Base-by-base conservation (phyloP, 2,113 vertebrate genomes). In the Psittacula cyanocephala region DNA sequence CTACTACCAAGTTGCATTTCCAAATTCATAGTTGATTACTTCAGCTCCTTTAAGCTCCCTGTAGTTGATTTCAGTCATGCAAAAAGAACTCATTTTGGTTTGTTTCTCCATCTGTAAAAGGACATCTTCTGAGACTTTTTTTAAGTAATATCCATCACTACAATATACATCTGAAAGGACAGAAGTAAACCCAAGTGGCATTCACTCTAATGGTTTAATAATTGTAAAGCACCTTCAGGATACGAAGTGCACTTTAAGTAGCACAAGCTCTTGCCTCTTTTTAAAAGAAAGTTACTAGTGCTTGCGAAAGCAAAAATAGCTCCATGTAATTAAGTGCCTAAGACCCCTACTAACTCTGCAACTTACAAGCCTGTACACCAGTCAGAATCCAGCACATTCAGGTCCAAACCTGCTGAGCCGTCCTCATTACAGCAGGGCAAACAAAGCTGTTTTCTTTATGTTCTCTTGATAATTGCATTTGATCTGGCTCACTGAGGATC, bases 401-500 rank as follows among this genome's bases (percentile, higher is more conserved):
- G 81, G 79, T 74, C 74, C 91, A 69, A 37, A 75, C 90, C 81
- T 92, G 92, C 92, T 95, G 95, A 90, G 91, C 53, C 75, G 43
- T 78, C 84, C 74, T 92, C 91, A 94, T 94, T 96, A 97, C 86
- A 92, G 63, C 68, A 87, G n/a, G 52, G 82, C 41, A 87, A 91
- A 88, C 43, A 89, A 92, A 93, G 77, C 80, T 57, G 70, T 80
- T 93, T 95, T 75, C 85, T 89, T 93, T 77, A 86, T 95, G 70
- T 78, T 94, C 72, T 75, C 77, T 76, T 25, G 3, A 87, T 95
- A 96, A 96, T 93, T 95, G 82, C 80, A 91, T 96, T 89, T 94
- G 59, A 88, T 92, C 77, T 96, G 88, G 74, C 72, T 91, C 77
- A 63, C 68, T 49, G 44, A 94, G 67, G 75, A 88, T 89, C 91